Percentiles rank a stretch among this genome's conserved stretches.
Evolutionary conservation across 2,113 vertebrate genomes (phyloP).

Genomic region (Clinocottus analis): DNA sequence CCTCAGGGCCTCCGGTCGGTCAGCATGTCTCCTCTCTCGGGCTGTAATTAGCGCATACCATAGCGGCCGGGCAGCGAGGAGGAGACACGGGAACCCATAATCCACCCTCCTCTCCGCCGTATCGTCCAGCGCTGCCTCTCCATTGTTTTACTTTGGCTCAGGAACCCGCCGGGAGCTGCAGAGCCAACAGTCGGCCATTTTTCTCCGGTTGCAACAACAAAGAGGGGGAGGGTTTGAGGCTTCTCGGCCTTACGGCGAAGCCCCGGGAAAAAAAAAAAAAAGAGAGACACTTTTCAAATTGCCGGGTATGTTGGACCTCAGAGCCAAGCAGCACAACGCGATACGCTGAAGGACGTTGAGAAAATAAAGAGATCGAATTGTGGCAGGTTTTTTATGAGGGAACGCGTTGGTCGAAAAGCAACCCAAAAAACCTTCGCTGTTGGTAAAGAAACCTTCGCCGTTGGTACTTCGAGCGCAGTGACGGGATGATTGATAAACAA

Average conservation of each 20-base stretch:
- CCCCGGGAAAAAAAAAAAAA: constrained; percentile 37
- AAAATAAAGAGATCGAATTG: constrained; percentile 64
- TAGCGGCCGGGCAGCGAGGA: constrained; percentile 24
- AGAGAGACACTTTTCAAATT: constrained; percentile 59
- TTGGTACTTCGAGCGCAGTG: constrained; percentile 11
- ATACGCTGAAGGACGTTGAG: constrained; percentile 54
- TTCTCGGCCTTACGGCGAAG: constrained; percentile 14
- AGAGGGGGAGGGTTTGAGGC: constrained; percentile 49
- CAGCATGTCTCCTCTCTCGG: constrained; percentile 54
- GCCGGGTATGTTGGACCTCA: constrained; percentile 44
- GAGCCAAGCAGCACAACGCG: constrained; percentile 51
- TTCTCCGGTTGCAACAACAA: constrained; percentile 64
- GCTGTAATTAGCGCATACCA: constrained; percentile 74
- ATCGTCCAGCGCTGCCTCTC: constrained; percentile 31
- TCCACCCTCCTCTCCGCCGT: constrained; percentile 39
- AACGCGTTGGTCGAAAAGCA: constrained; percentile 54
- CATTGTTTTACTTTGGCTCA: constrained; percentile 63
- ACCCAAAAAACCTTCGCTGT: neutral
- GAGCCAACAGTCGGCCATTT: constrained; percentile 16
- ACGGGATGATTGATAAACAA: constrained; percentile 42
- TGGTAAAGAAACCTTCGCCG: constrained; percentile 36
- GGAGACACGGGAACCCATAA: constrained; percentile 65
- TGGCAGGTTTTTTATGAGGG: constrained; percentile 25
- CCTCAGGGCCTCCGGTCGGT: constrained; percentile 38
- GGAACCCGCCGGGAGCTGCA: neutral